phyloP scores from a whole-genome alignment of 2,888 invertebrate genomes.

The Tetropium fuscum region DNA sequence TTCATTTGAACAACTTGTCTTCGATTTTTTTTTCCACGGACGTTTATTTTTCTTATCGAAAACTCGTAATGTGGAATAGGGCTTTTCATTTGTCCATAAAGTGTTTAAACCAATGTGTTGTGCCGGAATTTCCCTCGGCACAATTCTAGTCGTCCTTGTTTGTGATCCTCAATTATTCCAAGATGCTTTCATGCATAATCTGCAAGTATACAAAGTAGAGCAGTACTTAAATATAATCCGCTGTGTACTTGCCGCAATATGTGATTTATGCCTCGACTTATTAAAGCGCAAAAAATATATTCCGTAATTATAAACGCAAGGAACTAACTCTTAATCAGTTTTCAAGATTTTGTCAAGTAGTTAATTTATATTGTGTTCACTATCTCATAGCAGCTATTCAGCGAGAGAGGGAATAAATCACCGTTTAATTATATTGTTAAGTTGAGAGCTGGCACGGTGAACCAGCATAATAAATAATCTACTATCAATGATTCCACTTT shows the following conservation, averaged over 20 bases:
- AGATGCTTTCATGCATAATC: too few relatives aligned
- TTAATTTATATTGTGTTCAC: constrained; percentile 40
- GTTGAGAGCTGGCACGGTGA: constrained; percentile 36
- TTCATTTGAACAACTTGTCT: too few relatives aligned
- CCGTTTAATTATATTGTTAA: constrained; percentile 45
- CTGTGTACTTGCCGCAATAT: neutral
- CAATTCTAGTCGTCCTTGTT: too few relatives aligned
- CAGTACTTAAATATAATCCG: constrained; percentile 9
- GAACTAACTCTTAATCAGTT: constrained; percentile 42
- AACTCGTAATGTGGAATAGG: too few relatives aligned
- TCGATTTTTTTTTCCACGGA: too few relatives aligned
- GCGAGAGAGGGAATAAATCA: constrained; percentile 38
- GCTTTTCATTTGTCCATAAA: too few relatives aligned
- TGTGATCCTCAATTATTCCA: too few relatives aligned
- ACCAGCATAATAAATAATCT: constrained; percentile 43
- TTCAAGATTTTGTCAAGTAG: constrained; percentile 43
- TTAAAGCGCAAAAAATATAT: constrained; percentile 31
- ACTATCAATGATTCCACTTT: constrained; percentile 39
- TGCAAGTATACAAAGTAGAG: constrained; percentile 11
- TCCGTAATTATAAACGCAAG: constrained; percentile 37
- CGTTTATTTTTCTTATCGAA: too few relatives aligned
- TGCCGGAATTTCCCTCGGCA: neutral
- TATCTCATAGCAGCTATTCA: constrained; percentile 38
- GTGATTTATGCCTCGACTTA: constrained; percentile 18
- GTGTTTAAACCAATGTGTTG: neutral